These are phyloP conservation scores for Hyla sarda DNA, from an alignment of 2,113 vertebrate species.

Conservation along the genomic window DNA sequence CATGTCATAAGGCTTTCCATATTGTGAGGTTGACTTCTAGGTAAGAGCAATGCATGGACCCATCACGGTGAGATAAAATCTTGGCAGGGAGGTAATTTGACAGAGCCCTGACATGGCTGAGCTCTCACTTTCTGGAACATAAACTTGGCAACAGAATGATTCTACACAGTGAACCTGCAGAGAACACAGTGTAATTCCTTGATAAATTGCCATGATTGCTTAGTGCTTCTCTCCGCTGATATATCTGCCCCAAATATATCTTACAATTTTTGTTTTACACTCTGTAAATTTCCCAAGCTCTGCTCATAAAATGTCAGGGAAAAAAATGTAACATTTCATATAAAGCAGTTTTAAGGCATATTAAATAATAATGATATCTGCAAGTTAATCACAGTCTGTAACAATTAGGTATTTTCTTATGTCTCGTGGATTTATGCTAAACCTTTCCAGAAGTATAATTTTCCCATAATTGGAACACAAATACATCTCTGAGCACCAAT, in stretches of 20 bases:
- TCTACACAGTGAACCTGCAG: slow-evolving; percentile 53
- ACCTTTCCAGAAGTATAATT: slow-evolving; percentile 29
- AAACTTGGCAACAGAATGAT: slow-evolving; percentile 59
- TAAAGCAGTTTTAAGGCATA: slow-evolving; percentile 37
- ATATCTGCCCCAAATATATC: slow-evolving; percentile 58
- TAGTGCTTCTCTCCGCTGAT: slow-evolving; percentile 32
- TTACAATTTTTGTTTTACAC: slow-evolving; percentile 57
- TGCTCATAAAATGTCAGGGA: slow-evolving; percentile 47
- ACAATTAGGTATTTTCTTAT: slow-evolving; percentile 33
- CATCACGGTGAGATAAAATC: slow-evolving; percentile 40
- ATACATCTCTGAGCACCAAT: slow-evolving; percentile 49
- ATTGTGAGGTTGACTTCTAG: slow-evolving; percentile 54
- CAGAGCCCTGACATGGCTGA: slow-evolving; percentile 57
- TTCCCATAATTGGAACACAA: slow-evolving; percentile 50
- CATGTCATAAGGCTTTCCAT: slow-evolving; percentile 51
- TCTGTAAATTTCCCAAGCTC: slow-evolving; percentile 43
- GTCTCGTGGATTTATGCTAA: slow-evolving; percentile 31
- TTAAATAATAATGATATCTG: slow-evolving; percentile 46
- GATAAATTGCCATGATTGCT: slow-evolving; percentile 60
- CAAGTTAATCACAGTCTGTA: neutral
- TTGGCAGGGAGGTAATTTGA: slow-evolving; percentile 59
- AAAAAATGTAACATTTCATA: neutral
- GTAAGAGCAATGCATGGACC: slow-evolving; percentile 55
- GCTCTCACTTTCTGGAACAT: slow-evolving; percentile 58
- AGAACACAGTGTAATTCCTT: slow-evolving; percentile 60